Evolutionary conservation across 1,140 invertebrate genomes (phyloP), one percentile per base, ranked within the genome.

Genomic region (Achroia grisella): DNA sequence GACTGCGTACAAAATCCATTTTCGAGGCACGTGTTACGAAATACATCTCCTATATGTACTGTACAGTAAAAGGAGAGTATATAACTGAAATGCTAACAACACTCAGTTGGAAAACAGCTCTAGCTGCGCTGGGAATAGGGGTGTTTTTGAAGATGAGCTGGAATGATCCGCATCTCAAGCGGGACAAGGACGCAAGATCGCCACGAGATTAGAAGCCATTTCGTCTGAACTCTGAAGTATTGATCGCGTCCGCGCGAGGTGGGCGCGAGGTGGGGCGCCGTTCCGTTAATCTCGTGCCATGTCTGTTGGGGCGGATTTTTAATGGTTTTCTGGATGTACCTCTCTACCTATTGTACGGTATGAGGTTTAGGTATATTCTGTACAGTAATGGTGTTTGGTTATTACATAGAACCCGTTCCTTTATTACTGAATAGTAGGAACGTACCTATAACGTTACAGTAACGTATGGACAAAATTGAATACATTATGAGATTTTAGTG

Each of bases 241-340:
- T 70, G 74, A 78, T 78, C 74, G 73, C 39, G n/a, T 42, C 40
- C 40, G 41, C 50, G 50, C 54, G 47, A 54, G 40, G 44, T 35
- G 30, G 36, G 41, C 31, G 45, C 40, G 36, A 39, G 48, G 44
- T 53, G 40, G 37, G 30, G 44, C 34, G 61, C 63, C 62, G 59
- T 71, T 72, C 62, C 48, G 69, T 74, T 77, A 77, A 77, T 77
- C 73, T 78, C 58, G 49, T 50, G 45, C 55, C 62, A 56, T 65
- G 64, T 69, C 57, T 63, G 51, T 52, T 53, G 50, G 60, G 62
- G 58, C 56, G 63, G 50, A 58, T 56, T 71, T 62, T 55, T 62
- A 71, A 71, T 56, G 53, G 52, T 56, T 67, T 65, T 61, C 60
- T 62, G 62, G 56, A 55, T 45, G 52, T 47, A 42, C 37, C 33